phyloP scores from a whole-genome alignment of 2,888 invertebrate species.

The Arge pagana region DNA sequence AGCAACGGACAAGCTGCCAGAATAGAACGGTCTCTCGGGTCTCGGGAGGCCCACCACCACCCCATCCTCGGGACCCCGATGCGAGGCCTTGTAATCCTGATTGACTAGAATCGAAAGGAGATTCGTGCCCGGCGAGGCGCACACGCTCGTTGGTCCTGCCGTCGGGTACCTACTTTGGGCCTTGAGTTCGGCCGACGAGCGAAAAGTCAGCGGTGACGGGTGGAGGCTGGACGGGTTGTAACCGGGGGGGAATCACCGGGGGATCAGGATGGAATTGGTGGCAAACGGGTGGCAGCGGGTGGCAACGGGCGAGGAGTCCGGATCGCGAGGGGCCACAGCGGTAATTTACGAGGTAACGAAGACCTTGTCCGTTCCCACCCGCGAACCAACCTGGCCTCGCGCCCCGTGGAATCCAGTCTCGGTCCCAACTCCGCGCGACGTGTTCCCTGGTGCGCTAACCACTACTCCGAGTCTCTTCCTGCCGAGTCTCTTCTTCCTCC shows the following conservation, averaged over 20 bases:
- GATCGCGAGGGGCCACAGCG: constrained; percentile 39
- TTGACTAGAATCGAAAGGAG: constrained; percentile 22
- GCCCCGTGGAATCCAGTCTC: constrained; percentile 52
- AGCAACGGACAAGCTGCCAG: constrained; percentile 19
- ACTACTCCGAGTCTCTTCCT: constrained; percentile 13
- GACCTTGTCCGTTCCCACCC: constrained; percentile 57
- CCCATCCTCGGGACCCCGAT: constrained; percentile 15
- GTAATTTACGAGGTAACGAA: constrained; percentile 59
- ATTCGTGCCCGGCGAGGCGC: constrained; percentile 20
- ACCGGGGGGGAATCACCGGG: neutral
- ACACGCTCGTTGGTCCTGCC: constrained; percentile 3
- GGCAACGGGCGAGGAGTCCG: constrained; percentile 30
- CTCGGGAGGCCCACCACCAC: constrained; percentile 14
- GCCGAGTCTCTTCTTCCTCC: constrained; percentile 39
- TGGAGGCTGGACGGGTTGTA: constrained; percentile 26
- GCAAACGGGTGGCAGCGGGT: too few species aligned
- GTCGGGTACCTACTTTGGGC: too few species aligned
- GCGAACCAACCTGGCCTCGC: constrained; percentile 50
- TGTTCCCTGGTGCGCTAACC: constrained; percentile 43
- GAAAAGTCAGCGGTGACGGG: constrained; percentile 24
- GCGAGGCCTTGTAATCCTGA: constrained; percentile 20
- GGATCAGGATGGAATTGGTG: constrained; percentile 8
- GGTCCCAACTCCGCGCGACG: constrained; percentile 50
- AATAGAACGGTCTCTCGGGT: constrained; percentile 5
- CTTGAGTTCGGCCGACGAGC: too few species aligned